Conservation (phyloP, 2,797 vertebrate species). For the Cyclopterus lumpus region DNA sequence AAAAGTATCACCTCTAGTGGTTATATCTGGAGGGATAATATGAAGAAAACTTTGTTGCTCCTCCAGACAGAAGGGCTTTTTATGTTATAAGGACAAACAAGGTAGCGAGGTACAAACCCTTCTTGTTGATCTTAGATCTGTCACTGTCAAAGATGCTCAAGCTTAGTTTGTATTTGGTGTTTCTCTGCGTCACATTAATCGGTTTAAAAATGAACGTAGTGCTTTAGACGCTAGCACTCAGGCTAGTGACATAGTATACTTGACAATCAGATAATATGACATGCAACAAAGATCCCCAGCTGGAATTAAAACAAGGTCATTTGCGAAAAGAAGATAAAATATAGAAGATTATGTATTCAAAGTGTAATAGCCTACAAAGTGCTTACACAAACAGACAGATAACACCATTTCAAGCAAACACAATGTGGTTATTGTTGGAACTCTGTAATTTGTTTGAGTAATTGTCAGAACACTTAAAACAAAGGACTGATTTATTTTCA, state of each 20-base stretch:
- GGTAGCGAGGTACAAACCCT: neutral
- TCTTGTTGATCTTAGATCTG: slow-evolving; percentile 8
- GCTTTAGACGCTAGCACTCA: neutral
- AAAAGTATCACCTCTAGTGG: neutral
- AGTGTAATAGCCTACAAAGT: neutral
- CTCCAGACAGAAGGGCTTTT: slow-evolving; percentile 12
- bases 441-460: neutral
- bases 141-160: slow-evolving; percentile 16
- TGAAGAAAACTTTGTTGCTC: slow-evolving; percentile 1
- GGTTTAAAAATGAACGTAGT: slow-evolving; percentile 1
- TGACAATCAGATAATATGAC: slow-evolving; percentile 1
- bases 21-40: neutral
- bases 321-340: slow-evolving; percentile 2
- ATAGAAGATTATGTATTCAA: neutral
- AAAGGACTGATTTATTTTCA: slow-evolving; percentile 1
- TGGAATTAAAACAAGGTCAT: neutral
- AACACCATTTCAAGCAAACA: too few relatives aligned
- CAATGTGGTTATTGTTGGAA: neutral
- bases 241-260: neutral
- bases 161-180: slow-evolving; percentile 6
- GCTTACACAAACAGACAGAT: neutral
- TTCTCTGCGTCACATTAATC: slow-evolving; percentile 23
- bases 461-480: neutral
- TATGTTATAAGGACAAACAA: slow-evolving; percentile 5
- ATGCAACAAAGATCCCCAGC: neutral